Base-by-base conservation (phyloP, 2,888 invertebrate genomes). In the Theretra japonica region DNA sequence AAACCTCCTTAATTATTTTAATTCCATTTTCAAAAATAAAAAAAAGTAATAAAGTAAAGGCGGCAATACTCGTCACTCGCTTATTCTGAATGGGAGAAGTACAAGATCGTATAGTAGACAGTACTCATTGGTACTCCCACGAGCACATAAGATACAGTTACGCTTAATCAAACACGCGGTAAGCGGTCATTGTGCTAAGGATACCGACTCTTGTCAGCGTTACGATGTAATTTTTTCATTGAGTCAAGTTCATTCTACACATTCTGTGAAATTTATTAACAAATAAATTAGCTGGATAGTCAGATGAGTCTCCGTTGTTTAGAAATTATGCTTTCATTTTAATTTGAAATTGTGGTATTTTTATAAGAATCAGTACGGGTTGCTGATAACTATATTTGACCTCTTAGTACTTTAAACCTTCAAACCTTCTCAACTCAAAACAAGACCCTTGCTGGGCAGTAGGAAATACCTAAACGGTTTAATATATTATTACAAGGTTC, bases 121-220 rank as follows among this genome's bases (percentile, higher is more conserved):
- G 48, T 65, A 65, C 17, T 65, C 65, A 65, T 65, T 65, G 65
- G 17, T 65, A 65, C 65, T 23, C 65, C 65, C 65, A 65, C 65
- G 23, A 48, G 65, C 65, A 65, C 65, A 65, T 65, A 65, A 65
- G 65, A 65, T 65, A 65, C 65, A 65, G 65, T 65, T 65, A 65
- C 65, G 65, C 23, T 65, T 48, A 65, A 65, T 65, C 65, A 65
- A 65, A 65, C 65, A 23, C 65, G 65, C 65, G 65, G 41, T 65
- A 48, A 65, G 65, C 65, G 65, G 65, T 65, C 65, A 65, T 65
- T 65, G 65, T 65, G 65, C 65, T 65, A 65, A 65, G 65, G 65
- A 65, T 65, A 65, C 65, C 41, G 41, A 65, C 48, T 65, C 48
- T 65, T 23, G 62, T 48, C 65, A 65, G 23, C 48, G 65, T 65